A percentile compares a stretch with the other conserved stretches of the same genome.
Evolutionary conservation across 1,140 invertebrate species (phyloP).

Genomic region (Drosophila pallidifrons): DNA sequence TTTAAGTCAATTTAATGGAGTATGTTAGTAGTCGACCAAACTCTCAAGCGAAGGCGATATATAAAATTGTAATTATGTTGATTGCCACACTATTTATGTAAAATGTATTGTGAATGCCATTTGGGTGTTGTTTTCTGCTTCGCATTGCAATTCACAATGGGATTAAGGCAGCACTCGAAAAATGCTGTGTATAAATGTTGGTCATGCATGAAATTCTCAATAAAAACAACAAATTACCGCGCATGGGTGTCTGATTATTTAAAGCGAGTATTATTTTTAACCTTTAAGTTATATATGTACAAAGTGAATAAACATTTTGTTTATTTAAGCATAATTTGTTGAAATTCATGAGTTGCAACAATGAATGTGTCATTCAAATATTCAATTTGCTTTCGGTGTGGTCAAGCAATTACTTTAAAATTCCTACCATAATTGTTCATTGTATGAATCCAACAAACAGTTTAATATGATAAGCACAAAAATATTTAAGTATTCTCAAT

Average conservation of each 20-base stretch:
- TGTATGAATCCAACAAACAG: not conserved
- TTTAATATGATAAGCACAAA: not conserved
- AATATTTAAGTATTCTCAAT: not conserved
- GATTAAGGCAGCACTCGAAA: conserved; percentile 35
- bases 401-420: conserved; percentile 1
- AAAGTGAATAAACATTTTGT: not conserved
- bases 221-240: conserved; percentile 60
- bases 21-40: not conserved
- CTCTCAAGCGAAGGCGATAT: not conserved
- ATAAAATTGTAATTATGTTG: conserved; percentile 60
- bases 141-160: conserved; percentile 43
- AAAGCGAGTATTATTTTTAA: conserved; percentile 34
- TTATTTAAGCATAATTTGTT: conserved; percentile 1
- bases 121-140: conserved; percentile 37
- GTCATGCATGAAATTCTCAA: conserved; percentile 56
- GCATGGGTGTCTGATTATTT: conserved; percentile 20
- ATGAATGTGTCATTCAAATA: not conserved
- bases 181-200: conserved; percentile 31
- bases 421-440: not conserved
- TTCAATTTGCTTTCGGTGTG: not conserved
- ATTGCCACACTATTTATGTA: conserved; percentile 56
- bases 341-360: not conserved
- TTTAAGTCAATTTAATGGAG: not conserved
- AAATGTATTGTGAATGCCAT: conserved; percentile 38
- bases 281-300: not conserved